Conservation (phyloP, 2,113 vertebrate genomes). For the Ploceus nigricollis region DNA sequence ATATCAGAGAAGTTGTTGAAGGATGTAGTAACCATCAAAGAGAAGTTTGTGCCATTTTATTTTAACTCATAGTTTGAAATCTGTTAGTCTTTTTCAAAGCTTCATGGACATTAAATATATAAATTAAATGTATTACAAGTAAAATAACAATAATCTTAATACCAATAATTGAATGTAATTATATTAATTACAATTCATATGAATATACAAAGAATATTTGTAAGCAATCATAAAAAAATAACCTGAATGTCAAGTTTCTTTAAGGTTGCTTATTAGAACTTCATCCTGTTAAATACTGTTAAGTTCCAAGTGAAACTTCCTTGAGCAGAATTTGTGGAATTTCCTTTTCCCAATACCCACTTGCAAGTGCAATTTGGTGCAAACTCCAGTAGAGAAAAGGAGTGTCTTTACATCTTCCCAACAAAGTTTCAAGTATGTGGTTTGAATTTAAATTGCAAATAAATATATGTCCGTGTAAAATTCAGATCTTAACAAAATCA, state of each 20-base stretch:
- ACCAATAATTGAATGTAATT: neutral
- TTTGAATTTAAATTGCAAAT: neutral
- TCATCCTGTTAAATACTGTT: neutral
- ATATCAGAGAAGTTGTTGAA: neutral
- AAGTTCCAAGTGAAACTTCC: neutral
- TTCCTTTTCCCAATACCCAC: neutral
- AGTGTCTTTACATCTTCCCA: neutral
- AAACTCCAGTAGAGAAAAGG: neutral
- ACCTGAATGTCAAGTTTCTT: neutral
- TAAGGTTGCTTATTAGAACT: neutral
- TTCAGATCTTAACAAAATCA: neutral
- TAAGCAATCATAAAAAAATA: neutral
- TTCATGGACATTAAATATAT: neutral
- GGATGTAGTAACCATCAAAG: neutral
- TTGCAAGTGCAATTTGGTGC: neutral
- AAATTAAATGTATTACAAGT: neutral
- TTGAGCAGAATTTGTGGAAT: neutral
- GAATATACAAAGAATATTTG: neutral
- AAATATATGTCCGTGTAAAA: neutral
- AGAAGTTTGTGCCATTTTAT: neutral
- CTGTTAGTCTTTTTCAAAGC: neutral
- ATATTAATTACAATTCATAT: neutral
- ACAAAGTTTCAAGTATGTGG: neutral
- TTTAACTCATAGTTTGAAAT: neutral
- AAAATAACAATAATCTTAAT: neutral